Percentiles rank a stretch among this genome's conserved stretches.
Conservation (phyloP, 2,113 vertebrate species). For the Telmatochromis sp. region DNA sequence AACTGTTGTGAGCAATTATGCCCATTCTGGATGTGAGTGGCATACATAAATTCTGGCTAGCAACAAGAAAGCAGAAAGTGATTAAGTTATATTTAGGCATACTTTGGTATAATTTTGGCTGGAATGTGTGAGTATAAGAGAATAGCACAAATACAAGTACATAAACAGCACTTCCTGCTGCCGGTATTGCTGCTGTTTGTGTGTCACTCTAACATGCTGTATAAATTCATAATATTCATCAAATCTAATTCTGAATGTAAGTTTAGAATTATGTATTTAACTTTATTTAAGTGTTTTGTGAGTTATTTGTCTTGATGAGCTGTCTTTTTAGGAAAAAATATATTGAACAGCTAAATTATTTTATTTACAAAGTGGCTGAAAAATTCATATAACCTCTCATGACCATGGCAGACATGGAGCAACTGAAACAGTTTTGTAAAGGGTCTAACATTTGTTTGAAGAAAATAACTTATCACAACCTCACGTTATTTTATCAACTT, state of each 20-base stretch:
- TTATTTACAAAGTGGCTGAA: background rate
- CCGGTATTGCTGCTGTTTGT: background rate
- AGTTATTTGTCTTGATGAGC: background rate
- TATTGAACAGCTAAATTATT: background rate
- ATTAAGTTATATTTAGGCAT: background rate
- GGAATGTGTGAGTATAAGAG: background rate
- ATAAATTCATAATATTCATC: background rate
- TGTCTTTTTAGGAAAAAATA: background rate
- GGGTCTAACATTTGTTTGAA: constrained; percentile 13
- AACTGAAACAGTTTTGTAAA: background rate
- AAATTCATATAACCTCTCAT: background rate
- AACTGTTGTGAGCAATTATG: background rate
- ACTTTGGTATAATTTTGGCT: background rate
- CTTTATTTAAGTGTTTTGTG: background rate
- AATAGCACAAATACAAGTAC: background rate
- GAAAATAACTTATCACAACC: constrained; percentile 28
- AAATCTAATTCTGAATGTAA: background rate
- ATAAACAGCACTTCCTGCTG: background rate
- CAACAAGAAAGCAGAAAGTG: background rate
- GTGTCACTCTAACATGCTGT: background rate
- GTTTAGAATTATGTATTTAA: background rate
- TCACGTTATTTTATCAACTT: constrained; percentile 24
- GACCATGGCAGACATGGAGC: background rate
- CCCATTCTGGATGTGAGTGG: background rate
- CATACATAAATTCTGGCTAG: background rate